Base-by-base conservation (phyloP, 2,888 invertebrate genomes). In the Dexiosoma caninum region DNA sequence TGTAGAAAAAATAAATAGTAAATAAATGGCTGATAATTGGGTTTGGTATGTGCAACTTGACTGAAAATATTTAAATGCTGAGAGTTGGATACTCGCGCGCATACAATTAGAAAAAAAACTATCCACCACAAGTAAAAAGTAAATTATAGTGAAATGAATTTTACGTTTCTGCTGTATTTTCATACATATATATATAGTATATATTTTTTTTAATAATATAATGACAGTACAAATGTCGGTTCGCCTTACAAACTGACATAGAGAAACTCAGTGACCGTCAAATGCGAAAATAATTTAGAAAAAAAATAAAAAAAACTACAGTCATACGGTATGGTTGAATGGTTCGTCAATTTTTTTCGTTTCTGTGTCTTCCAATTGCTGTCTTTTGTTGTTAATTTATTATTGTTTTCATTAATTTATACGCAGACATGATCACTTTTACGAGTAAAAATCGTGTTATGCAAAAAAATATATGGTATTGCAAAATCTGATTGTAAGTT, bases 181-280 rank as follows among this genome's bases (percentile, higher is more conserved):
- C n/a, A n/a, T n/a, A n/a, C n/a, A n/a, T n/a, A n/a, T n/a, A n/a
- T n/a, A n/a, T n/a, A n/a, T n/a, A n/a, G n/a, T 60, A 23, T 64
- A 53, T 67, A 42, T 49, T 49, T 3, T 32, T 32, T 12, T 40
- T 40, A 21, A 57, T 23, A 37, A 55, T 10, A 53, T 57, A 69
- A 74, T 74, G 67, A 74, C 67, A 69, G 49, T 71, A 62, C 35
- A 71, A 66, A 71, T 67, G 76, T 60, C 66, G 71, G 75, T 77
- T 62, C 74, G 81, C 77, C 76, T 80, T 60, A 59, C 51, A 53
- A 62, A 64, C 72, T 72, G 77, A 66, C 67, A 72, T 51, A 74
- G 72, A 81, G 81, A 81, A 81, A 81, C 81, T 81, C 69, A 81
- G 62, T 81, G 81, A 77, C 81, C 81, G 81, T 81, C 81, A 81